Evolutionary conservation across 2,888 invertebrate species (phyloP), one percentile per base, ranked within the genome.

Genomic region (Noctua fimbriata): DNA sequence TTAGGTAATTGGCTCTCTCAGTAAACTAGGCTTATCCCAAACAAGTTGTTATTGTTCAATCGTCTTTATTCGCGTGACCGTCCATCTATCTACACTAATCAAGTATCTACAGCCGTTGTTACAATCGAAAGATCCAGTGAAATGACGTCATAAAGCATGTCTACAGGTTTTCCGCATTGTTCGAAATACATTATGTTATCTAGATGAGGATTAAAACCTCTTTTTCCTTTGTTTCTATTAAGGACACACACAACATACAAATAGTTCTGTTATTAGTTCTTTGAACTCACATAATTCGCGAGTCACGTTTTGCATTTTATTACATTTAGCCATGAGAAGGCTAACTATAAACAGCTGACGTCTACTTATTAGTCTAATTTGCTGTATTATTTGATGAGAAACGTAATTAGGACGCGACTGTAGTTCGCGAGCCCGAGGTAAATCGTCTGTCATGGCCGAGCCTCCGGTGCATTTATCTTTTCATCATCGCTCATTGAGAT

Each of bases 401-500:
- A 58, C 73, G 52, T 77, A 73, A 83, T 87, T 77, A 75, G 72
- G 69, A 36, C 18, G 60, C 69, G 63, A 60, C 49, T 66, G 52
- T 74, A 75, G 66, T 76, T 69, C 47, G 69, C 52, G 58, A 69
- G 73, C 36, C 21, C 44, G 79, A 74, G 83, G 87, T 74, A 82
- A 86, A 82, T 78, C 70, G 73, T 76, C 73, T 78, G 76, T 83
- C 73, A 76, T n/a, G 70, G 78, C 71, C 75, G 76, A 73, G 71
- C 69, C 67, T 67, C 55, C 71, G 32, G 10, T 78, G 80, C 81
- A 80, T 79, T 79, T 79, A 84, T 83, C 77, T 83, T 80, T 73
- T 77, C 71, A 66, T 79, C 81, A 82, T 85, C 81, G 58, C 71
- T 89, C 77, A 85, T 74, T 69, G 76, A 77, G 80, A 77, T 66